Conservation (phyloP, 2,113 vertebrate species). For the Oenanthe oenanthe region DNA sequence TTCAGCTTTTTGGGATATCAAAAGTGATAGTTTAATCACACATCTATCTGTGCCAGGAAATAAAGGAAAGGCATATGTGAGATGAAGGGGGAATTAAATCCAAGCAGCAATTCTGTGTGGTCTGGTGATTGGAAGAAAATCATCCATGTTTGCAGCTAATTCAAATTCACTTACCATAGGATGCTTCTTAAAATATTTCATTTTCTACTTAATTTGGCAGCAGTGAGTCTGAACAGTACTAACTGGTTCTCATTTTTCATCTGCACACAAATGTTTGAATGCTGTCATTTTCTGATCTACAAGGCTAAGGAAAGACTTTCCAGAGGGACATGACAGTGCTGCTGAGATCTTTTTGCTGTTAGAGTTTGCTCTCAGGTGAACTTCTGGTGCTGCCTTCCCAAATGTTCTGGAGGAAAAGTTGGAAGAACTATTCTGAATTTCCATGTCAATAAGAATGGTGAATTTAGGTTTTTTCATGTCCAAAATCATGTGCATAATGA, state of each 20-base stretch:
- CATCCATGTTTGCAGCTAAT: constrained; percentile 40
- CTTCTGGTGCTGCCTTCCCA: not conserved
- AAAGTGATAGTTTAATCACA: constrained; percentile 62
- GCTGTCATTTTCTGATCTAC: not conserved
- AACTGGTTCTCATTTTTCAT: constrained; percentile 41
- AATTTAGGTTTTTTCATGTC: not conserved
- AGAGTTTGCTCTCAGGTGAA: not conserved
- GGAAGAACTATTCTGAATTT: not conserved
- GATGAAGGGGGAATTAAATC: constrained; percentile 31
- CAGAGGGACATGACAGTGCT: not conserved
- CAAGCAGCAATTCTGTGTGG: not conserved
- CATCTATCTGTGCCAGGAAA: constrained; percentile 43
- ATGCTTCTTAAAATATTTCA: constrained; percentile 58
- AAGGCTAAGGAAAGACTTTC: not conserved
- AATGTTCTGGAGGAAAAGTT: not conserved
- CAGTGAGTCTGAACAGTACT: constrained; percentile 24
- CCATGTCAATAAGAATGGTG: not conserved
- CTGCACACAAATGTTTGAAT: not conserved
- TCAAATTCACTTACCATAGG: constrained; percentile 44
- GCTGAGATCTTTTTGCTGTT: not conserved
- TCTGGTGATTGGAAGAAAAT: constrained; percentile 9
- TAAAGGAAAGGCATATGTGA: constrained; percentile 26
- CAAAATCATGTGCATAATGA: not conserved
- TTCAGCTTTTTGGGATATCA: constrained; percentile 36
- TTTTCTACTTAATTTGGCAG: constrained; percentile 57